Evolutionary conservation across 1,140 invertebrate genomes (phyloP), one percentile per base, ranked within the genome.

Genomic region (Bombus vancouverensis): DNA sequence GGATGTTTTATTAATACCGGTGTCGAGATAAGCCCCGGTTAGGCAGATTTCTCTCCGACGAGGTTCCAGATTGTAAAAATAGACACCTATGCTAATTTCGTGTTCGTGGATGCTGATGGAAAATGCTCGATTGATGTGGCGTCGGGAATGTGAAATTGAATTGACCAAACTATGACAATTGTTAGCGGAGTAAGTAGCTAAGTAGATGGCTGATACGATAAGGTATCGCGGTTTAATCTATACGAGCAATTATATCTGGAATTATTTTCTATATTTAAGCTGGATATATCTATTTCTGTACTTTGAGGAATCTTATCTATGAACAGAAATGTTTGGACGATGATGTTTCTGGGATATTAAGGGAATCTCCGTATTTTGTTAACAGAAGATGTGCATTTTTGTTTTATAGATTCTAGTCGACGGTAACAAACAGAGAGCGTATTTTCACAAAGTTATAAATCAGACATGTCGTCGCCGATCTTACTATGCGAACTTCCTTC

Each of bases 1-100:
- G 39, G 70, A 72, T 72, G 70, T 72, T 72, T 72, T 72, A 72
- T 72, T 72, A 72, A 72, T 72, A 42, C 39, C 37, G 12, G 37
- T 1, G 22, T 25, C 32, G 68, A 71, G 68, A 71, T 71, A 71
- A 71, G 37, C 10, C 25, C 8, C 39, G 70, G 68, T 39, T 25
- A 39, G 39, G 39, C 12, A 72, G 39, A 42, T 42, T 72, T 72
- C 39, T n/a, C 37, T 10, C 18, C 13, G 12, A 6, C 39, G 70
- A 18, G 18, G 66, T 34, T 34, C 25, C 10, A 72, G 25, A 28
- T 42, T 25, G 70, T 28, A 42, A 42, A 72, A 72, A 72, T 42
- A 42, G 28, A 13, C 9, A 12, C 70, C 39, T 12, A 37, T 72
- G 70, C 37, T 72, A 72, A 72, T 72, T n/a, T 5, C 12, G 25